Percentiles rank a stretch among this genome's conserved stretches.
Conservation (phyloP, 2,888 invertebrate species). For the Watsonalla binaria region DNA sequence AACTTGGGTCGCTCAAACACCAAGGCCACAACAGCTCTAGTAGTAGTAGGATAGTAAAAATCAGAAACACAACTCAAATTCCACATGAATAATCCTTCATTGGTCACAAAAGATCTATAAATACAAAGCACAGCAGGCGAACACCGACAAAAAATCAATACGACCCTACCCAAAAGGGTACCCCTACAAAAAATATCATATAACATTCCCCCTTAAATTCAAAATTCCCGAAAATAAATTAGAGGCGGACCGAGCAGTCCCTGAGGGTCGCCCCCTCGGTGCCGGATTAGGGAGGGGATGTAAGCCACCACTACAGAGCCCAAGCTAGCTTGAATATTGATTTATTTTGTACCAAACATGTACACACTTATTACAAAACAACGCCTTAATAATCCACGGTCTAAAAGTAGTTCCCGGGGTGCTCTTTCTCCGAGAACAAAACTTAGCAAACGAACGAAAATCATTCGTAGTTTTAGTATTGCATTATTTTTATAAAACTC, state of each 20-base stretch:
- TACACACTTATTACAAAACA: background rate
- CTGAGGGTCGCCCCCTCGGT: slow-evolving; percentile 7
- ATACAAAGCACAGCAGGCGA: background rate
- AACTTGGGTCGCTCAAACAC: too few relatives aligned
- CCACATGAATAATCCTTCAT: too few relatives aligned
- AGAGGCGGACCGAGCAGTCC: slow-evolving; percentile 46
- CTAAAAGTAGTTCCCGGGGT: too few relatives aligned
- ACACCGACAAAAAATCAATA: background rate
- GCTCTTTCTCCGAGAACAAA: too few relatives aligned
- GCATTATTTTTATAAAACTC: too few relatives aligned
- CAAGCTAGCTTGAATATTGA: background rate
- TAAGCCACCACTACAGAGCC: background rate
- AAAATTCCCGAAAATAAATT: slow-evolving; percentile 53
- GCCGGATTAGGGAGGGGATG: background rate
- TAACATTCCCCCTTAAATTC: slow-evolving; percentile 13
- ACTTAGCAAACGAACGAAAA: too few relatives aligned
- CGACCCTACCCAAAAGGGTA: background rate
- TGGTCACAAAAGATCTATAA: too few relatives aligned
- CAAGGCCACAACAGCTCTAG: too few relatives aligned
- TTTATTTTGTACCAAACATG: too few relatives aligned
- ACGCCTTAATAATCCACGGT: background rate
- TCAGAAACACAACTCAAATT: too few relatives aligned
- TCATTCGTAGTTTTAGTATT: too few relatives aligned
- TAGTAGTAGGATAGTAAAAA: too few relatives aligned
- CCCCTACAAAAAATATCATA: background rate